These are phyloP conservation scores for Paedocypris micromegethes DNA, from an alignment of 2,797 vertebrate species.

Conservation along the genomic window DNA sequence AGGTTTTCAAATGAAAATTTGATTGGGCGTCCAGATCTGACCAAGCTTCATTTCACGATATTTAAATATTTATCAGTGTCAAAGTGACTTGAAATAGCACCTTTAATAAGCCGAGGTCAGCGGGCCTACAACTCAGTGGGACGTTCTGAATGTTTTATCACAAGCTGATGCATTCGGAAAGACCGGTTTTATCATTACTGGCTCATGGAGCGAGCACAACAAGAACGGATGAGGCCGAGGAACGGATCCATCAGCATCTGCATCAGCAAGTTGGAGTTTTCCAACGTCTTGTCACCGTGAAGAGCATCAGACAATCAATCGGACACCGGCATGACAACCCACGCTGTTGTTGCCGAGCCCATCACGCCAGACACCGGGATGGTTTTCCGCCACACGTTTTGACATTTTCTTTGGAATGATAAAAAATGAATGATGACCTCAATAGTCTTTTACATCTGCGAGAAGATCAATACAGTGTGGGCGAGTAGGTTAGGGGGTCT, in stretches of 20 bases:
- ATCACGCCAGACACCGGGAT: conserved; percentile 65
- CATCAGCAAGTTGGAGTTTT: conserved; percentile 1
- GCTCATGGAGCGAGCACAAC: conserved; percentile 13
- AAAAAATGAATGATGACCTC: conserved; percentile 80
- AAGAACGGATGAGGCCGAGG: neutral
- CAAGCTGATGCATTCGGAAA: conserved; percentile 41
- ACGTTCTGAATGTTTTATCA: conserved; percentile 50
- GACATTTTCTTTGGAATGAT: conserved; percentile 76
- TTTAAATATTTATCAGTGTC: conserved; percentile 48
- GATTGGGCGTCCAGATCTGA: conserved; percentile 1
- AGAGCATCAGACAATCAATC: conserved; percentile 1
- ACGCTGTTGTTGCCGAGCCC: conserved; percentile 60
- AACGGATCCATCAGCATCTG: conserved; percentile 10
- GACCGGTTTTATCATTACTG: conserved; percentile 39
- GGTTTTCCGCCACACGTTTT: conserved; percentile 71
- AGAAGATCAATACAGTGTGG: conserved; percentile 77
- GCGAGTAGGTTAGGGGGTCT: conserved; percentile 75
- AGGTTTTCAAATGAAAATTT: neutral
- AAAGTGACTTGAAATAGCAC: conserved; percentile 45
- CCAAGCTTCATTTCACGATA: conserved; percentile 39
- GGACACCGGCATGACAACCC: conserved; percentile 12
- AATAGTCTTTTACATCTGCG: conserved; percentile 79
- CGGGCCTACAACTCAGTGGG: conserved; percentile 41
- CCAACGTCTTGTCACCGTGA: neutral
- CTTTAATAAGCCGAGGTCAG: conserved; percentile 49